Evolutionary conservation across 2,113 vertebrate genomes (phyloP).

Genomic region (Pavo muticus): DNA sequence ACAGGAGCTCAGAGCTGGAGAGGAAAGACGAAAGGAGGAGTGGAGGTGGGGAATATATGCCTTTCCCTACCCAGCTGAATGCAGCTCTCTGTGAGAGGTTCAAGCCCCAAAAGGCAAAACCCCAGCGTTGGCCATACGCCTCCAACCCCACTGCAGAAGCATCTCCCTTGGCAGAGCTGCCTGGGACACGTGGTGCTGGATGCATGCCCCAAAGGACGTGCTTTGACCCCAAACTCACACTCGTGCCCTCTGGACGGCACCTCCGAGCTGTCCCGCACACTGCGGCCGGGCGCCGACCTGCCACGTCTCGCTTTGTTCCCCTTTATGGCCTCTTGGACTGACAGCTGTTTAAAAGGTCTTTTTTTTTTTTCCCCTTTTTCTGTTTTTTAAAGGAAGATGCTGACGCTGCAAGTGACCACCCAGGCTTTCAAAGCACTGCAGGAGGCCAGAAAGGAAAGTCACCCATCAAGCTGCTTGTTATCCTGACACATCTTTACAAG

Average conservation of each 20-base stretch:
- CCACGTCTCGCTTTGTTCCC: neutral
- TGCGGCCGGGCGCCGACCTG: neutral
- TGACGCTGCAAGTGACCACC: constrained; percentile 50
- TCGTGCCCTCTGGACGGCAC: neutral
- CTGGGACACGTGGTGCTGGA: neutral
- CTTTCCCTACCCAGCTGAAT: neutral
- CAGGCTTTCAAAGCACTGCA: constrained; percentile 52
- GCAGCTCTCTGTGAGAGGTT: neutral
- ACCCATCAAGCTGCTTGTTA: constrained; percentile 43
- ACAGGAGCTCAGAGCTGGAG: neutral
- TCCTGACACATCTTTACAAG: neutral
- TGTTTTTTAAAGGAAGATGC: neutral
- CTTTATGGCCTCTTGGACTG: neutral
- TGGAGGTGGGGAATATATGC: neutral
- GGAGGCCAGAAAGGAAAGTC: constrained; percentile 31
- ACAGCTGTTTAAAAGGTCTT: neutral
- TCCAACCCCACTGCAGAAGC: neutral
- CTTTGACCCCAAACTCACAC: neutral
- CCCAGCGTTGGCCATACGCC: neutral
- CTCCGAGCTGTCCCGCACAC: neutral
- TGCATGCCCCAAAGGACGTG: neutral
- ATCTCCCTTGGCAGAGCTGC: neutral
- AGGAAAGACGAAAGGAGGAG: neutral
- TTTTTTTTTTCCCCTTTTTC: rapidly evolving
- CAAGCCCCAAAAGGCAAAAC: neutral